Percentiles rank a stretch among this genome's conserved stretches.
Conservation (phyloP, 2,113 vertebrate genomes). For the Psephotus haematonotus region DNA sequence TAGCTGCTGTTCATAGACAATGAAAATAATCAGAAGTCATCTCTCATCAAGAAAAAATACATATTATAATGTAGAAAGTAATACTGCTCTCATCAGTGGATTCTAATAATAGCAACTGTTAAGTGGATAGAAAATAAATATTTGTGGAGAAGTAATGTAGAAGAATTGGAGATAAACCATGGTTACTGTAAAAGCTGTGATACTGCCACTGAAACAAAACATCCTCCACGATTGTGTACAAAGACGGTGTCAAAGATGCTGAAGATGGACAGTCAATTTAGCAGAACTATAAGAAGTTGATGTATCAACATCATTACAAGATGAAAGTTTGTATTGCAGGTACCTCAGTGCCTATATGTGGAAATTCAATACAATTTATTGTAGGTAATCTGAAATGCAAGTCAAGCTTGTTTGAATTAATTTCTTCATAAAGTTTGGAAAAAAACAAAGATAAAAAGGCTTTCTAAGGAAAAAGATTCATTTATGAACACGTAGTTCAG, state of each 20-base stretch:
- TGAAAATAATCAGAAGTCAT: background rate
- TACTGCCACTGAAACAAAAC: background rate
- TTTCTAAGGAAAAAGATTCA: background rate
- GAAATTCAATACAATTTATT: background rate
- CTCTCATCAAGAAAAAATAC: background rate
- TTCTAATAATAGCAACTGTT: background rate
- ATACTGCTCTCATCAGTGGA: background rate
- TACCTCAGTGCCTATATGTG: background rate
- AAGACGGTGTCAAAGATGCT: background rate
- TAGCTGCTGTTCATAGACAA: background rate
- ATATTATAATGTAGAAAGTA: background rate
- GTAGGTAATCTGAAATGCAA: background rate
- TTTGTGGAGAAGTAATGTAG: background rate
- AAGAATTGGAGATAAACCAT: background rate
- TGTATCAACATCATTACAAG: background rate
- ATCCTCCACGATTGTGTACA: background rate
- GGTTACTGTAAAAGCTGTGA: background rate
- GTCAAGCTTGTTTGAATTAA: background rate
- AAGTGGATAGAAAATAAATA: background rate
- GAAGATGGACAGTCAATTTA: background rate
- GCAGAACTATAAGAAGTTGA: background rate
- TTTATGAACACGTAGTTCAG: background rate
- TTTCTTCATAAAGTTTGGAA: background rate
- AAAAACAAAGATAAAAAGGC: background rate
- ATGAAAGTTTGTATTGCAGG: background rate